Evolutionary conservation across 2,113 vertebrate genomes (phyloP).

Genomic region (Balaeniceps rex): DNA sequence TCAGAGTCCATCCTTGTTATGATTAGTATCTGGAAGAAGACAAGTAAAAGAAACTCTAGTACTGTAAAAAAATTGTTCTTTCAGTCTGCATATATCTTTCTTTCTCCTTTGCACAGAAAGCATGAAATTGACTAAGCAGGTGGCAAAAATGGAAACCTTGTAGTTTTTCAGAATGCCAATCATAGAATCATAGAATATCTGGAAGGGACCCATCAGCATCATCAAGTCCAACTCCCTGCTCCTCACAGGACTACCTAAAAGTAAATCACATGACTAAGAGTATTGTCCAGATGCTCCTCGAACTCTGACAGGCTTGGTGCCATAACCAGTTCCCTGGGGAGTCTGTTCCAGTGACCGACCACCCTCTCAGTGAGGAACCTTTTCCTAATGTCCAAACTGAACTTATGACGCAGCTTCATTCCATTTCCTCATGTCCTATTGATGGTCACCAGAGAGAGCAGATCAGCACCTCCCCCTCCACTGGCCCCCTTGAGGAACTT

Average conservation of each 20-base stretch:
- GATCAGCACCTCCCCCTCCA: fast-evolving
- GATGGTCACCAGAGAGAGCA: neutral
- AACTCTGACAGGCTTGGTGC: neutral
- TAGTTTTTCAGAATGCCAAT: neutral
- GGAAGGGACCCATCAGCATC: neutral
- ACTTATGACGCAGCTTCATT: neutral
- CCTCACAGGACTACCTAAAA: neutral
- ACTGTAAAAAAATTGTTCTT: neutral
- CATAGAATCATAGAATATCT: neutral
- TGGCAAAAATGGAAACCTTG: neutral
- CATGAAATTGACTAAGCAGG: neutral
- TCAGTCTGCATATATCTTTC: neutral
- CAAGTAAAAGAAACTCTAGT: neutral
- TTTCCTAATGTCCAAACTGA: neutral
- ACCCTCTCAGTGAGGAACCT: neutral
- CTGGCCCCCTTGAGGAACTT: neutral
- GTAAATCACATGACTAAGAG: neutral
- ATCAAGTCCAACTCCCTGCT: neutral
- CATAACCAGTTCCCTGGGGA: neutral
- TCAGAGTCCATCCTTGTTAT: conserved; percentile 71
- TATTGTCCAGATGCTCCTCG: fast-evolving
- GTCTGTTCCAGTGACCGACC: neutral
- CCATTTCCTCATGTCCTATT: neutral
- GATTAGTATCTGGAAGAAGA: conserved; percentile 69
- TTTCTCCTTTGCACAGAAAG: neutral